Evolutionary conservation across 2,113 vertebrate species (phyloP).

Genomic region (Uria aalge): DNA sequence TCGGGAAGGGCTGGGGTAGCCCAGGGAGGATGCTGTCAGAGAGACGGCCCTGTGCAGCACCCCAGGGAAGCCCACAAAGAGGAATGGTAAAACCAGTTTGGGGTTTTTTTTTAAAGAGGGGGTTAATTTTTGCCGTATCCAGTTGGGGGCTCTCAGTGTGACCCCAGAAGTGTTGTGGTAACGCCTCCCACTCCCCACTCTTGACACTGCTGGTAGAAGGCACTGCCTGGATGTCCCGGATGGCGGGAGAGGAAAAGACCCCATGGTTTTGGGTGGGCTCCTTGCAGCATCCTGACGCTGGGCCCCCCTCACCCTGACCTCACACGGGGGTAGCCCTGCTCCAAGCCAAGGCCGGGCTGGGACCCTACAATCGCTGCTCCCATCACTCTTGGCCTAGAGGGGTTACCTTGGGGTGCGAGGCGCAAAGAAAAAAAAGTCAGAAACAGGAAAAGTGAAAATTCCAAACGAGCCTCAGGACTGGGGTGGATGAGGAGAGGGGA

Average conservation of each 20-base stretch:
- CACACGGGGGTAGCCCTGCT: fast-evolving
- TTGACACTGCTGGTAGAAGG: not conserved
- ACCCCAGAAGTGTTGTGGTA: not conserved
- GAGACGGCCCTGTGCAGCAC: too few species aligned
- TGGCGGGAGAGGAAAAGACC: not conserved
- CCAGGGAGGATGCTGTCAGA: not conserved
- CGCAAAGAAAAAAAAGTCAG: not conserved
- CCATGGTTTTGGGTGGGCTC: too few species aligned
- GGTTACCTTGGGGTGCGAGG: not conserved
- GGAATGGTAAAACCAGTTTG: not conserved
- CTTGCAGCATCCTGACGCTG: fast-evolving
- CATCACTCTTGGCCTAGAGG: not conserved
- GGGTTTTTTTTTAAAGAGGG: not conserved
- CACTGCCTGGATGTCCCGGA: not conserved
- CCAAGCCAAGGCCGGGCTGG: not conserved
- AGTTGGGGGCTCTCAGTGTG: fast-evolving
- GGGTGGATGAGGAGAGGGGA: not conserved
- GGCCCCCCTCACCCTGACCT: not conserved
- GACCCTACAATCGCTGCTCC: not conserved
- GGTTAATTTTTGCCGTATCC: not conserved
- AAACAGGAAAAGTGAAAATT: not conserved
- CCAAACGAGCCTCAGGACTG: too few species aligned
- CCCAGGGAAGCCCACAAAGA: not conserved
- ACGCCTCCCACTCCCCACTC: not conserved
- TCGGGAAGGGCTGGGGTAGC: not conserved